Evolutionary conservation across 2,797 vertebrate genomes (phyloP), one percentile per base, ranked within the genome.

Genomic region (Allenopithecus nigroviridis): DNA sequence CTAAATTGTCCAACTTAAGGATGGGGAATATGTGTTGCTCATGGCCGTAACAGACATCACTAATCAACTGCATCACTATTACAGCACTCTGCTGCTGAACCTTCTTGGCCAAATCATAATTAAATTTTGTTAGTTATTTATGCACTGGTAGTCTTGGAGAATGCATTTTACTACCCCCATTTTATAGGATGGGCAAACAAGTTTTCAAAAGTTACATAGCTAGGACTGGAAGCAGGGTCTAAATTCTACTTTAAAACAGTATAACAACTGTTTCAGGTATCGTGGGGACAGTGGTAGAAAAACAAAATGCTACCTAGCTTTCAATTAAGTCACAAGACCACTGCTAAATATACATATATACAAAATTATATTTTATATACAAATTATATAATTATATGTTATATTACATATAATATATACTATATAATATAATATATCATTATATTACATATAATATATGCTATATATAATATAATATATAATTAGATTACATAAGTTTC

Each of bases 211-310:
- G 39, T 79, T 70, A 89, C n/a, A 61, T 50, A 86, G 50, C 11
- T 5, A 75, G 68, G 7, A 33, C 48, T 81, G 33, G 19, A 97
- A 92, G 6, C 16, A 64, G 17, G 19, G 7, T 89, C 11, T 90
- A 94, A 96, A 86, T 89, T 22, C 21, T 89, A 83, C 8, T 95
- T 94, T 36, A 61, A 50, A 85, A 81, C 68, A 68, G 9, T 89
- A 94, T 96, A 50, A 89, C n/a, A 84, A 55, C 30, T 81, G 8
- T 96, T 55, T 22, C 33, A 92, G 33, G 50, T 13, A 72, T 17
- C 57, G 12, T 94, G 19, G 17, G 39, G 11, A 79, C 30, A 70
- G 24, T 39, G 36, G 21, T 13, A 88, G 21, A 76, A 90, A 57
- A 93, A 85, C 2, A 85, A 89, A n/a, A 19, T 33, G 50, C 33